phyloP scores from a whole-genome alignment of 1,140 invertebrate genomes.

The Heliconius melpomene region DNA sequence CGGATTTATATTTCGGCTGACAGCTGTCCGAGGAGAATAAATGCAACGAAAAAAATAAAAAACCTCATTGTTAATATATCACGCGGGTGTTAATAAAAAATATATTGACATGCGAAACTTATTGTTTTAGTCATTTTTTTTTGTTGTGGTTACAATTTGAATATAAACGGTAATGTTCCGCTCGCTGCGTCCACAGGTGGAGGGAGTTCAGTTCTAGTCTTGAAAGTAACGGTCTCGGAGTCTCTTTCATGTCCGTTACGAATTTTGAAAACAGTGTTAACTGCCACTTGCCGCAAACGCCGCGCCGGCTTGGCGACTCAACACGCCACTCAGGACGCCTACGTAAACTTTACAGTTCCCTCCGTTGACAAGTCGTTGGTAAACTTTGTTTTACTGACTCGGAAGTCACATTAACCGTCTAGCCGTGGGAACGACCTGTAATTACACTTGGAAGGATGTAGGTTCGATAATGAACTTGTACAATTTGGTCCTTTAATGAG shows the following conservation, averaged over 20 bases:
- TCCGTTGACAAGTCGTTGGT: background rate
- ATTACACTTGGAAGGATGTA: conserved; percentile 30
- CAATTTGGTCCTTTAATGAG: conserved; percentile 40
- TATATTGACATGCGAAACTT: conserved; percentile 38
- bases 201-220: conserved; percentile 36
- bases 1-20: conserved; percentile 62
- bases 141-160: conserved; percentile 50
- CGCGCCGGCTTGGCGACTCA: background rate
- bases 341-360: conserved; percentile 1
- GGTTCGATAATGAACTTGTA: conserved; percentile 15
- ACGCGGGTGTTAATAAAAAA: conserved; percentile 33
- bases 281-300: background rate
- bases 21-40: conserved; percentile 54
- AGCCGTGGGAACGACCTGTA: conserved; percentile 44
- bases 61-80: conserved; percentile 37
- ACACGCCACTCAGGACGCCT: background rate
- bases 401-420: conserved; percentile 47
- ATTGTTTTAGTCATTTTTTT: conserved; percentile 46
- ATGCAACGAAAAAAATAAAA: conserved; percentile 36
- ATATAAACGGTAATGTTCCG: conserved; percentile 74
- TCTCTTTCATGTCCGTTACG: conserved; percentile 23
- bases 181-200: conserved; percentile 47
- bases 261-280: conserved; percentile 17
- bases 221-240: conserved; percentile 26
- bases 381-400: conserved; percentile 21